These are phyloP conservation scores for Aphrophora alni DNA, from an alignment of 2,888 invertebrate genomes.

Conservation along the genomic window DNA sequence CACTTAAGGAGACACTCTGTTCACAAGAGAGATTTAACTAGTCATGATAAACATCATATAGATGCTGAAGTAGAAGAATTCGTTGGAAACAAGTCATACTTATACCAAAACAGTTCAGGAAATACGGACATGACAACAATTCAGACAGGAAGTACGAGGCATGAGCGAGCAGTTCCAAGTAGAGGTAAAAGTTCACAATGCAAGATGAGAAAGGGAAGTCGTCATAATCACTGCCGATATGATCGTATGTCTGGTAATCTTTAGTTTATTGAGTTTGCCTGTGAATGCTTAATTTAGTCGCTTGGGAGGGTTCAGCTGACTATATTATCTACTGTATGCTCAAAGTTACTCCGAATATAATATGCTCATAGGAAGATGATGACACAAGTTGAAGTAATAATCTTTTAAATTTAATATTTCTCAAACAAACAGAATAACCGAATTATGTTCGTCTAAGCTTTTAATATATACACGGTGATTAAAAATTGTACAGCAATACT, in stretches of 20 bases:
- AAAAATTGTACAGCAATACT: no score
- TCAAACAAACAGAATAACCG: no score
- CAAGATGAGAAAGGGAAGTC: conserved; percentile 30
- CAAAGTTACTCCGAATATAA: no score
- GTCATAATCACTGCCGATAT: conserved; percentile 22
- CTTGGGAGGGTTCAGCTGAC: neutral
- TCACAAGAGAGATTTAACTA: neutral
- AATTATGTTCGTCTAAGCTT: no score
- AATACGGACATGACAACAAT: neutral
- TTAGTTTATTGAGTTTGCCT: conserved; percentile 4
- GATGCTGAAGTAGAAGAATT: neutral
- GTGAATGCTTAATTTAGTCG: neutral
- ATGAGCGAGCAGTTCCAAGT: conserved; percentile 10
- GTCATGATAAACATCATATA: neutral
- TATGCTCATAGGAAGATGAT: no score
- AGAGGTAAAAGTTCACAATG: conserved; percentile 34
- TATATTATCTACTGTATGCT: no score
- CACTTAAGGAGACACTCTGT: neutral
- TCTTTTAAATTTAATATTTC: no score
- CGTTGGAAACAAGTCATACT: neutral
- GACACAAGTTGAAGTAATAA: no score
- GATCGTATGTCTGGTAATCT: conserved; percentile 26
- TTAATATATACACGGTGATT: no score
- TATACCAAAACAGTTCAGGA: neutral
- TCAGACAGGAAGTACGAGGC: neutral